These are phyloP conservation scores for Artemia sinica DNA, from an alignment of 2,888 invertebrate genomes.

Conservation along the genomic window DNA sequence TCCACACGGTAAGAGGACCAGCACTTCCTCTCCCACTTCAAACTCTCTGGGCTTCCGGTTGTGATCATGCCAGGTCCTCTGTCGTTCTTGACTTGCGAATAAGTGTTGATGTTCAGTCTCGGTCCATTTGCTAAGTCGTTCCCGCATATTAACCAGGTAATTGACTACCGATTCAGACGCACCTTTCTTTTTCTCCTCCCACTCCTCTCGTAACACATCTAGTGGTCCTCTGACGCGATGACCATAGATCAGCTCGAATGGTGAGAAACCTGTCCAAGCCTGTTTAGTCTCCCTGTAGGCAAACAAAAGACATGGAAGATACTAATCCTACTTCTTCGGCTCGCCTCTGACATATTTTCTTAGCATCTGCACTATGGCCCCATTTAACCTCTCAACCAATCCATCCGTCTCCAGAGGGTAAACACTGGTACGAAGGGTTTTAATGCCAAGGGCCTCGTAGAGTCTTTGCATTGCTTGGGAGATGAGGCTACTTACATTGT, in stretches of 20 bases:
- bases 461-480: not conserved
- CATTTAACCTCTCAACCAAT: not conserved
- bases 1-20: too few relatives aligned
- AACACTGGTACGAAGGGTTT: not conserved
- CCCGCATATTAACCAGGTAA: too few relatives aligned
- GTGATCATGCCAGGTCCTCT: too few relatives aligned
- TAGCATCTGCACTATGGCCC: not conserved
- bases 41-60: too few relatives aligned
- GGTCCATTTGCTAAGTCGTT: too few relatives aligned
- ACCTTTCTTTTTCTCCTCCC: not conserved
- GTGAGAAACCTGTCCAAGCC: too few relatives aligned
- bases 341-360: not conserved
- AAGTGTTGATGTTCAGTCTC: too few relatives aligned
- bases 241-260: not conserved
- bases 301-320: too few relatives aligned
- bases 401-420: not conserved
- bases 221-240: not conserved
- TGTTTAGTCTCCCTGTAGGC: too few relatives aligned
- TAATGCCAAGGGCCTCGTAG: not conserved
- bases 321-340: too few relatives aligned
- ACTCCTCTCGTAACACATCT: not conserved
- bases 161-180: not conserved
- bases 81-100: too few relatives aligned
- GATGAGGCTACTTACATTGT: slow-evolving; percentile 1
- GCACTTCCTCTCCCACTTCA: too few relatives aligned